Percentiles rank a stretch among this genome's conserved stretches.
phyloP scores from a whole-genome alignment of 2,113 vertebrate genomes.

The Indri indri region DNA sequence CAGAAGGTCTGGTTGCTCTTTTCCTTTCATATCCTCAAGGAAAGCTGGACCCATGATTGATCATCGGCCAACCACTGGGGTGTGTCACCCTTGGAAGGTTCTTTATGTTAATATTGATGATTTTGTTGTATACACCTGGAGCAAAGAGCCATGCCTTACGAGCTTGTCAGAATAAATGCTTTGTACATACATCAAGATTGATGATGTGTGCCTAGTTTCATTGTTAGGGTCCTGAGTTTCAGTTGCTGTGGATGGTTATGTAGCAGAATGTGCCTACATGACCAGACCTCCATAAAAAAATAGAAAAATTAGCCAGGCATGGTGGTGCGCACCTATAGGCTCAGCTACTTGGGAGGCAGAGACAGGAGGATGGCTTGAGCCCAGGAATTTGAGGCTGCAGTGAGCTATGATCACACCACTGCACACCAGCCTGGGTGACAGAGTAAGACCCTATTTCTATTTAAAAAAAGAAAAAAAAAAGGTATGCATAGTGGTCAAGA shows the following conservation, averaged over 20 bases:
- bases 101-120: neutral
- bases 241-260: neutral
- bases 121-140: neutral
- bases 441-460: no score
- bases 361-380: no score
- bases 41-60: neutral
- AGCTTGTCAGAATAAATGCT: neutral
- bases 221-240: constrained; percentile 4
- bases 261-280: neutral
- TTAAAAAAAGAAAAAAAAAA: no score
- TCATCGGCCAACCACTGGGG: neutral
- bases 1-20: neutral
- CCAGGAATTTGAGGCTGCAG: no score
- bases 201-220: neutral
- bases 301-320: no score
- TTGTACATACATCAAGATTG: neutral
- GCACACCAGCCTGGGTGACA: no score
- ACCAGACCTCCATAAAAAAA: neutral
- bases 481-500: neutral
- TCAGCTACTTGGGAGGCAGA: no score
- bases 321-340: no score
- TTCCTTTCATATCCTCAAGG: neutral
- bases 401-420: no score
- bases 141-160: neutral
- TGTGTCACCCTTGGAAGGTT: neutral